Evolutionary conservation across 1,140 invertebrate species (phyloP).

Genomic region (Zeugodacus cucurbitae): DNA sequence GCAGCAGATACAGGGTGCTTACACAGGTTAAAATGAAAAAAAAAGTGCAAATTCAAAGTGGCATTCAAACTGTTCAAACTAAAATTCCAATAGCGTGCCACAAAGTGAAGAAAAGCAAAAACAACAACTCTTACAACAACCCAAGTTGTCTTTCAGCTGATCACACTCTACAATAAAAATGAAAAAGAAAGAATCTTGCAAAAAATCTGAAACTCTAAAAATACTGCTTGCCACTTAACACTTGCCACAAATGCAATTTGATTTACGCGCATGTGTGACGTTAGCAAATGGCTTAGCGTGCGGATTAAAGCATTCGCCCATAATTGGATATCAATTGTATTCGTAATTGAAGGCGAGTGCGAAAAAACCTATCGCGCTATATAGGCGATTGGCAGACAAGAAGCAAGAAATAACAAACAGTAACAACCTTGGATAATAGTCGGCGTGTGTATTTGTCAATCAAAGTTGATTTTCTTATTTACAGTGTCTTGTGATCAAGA

Average conservation of each 20-base stretch:
- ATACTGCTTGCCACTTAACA: background rate
- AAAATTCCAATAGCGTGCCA: background rate
- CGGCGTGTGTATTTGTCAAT: background rate
- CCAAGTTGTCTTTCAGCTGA: background rate
- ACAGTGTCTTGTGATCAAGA: background rate
- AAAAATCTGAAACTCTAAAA: background rate
- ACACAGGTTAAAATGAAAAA: background rate
- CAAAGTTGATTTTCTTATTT: background rate
- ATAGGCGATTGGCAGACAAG: background rate
- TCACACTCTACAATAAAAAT: background rate
- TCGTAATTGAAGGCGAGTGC: background rate
- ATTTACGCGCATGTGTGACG: background rate
- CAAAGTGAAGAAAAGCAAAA: background rate
- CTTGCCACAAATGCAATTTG: background rate
- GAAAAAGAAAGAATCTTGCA: background rate
- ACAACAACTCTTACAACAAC: background rate
- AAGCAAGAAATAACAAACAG: background rate
- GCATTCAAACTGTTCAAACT: background rate
- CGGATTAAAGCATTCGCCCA: background rate
- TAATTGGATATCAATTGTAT: constrained; percentile 11
- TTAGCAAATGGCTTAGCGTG: background rate
- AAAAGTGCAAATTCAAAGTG: background rate
- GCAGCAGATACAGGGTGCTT: background rate
- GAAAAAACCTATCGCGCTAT: background rate
- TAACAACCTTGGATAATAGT: background rate